A percentile compares a stretch with the other conserved stretches of the same genome.
These are phyloP conservation scores for Anguilla rostrata DNA, from an alignment of 2,113 vertebrate genomes.

Conservation along the genomic window DNA sequence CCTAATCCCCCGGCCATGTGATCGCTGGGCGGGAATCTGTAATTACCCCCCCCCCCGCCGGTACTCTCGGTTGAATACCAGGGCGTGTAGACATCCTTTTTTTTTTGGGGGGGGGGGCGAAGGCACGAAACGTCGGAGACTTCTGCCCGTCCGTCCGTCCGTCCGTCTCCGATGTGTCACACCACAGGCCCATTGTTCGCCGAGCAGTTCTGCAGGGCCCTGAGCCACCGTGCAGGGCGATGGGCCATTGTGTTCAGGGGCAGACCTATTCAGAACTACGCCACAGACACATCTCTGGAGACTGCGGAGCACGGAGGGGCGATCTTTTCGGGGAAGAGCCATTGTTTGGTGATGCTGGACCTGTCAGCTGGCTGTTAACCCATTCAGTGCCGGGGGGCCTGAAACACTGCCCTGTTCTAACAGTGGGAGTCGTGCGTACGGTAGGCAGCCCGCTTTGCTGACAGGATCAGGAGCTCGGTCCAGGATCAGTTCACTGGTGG, in stretches of 20 bases:
- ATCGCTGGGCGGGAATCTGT: not conserved
- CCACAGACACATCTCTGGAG: slow-evolving; percentile 53
- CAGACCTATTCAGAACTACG: slow-evolving; percentile 60
- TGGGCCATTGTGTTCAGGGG: slow-evolving; percentile 61
- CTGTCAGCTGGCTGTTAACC: slow-evolving; percentile 32
- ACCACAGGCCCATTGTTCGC: slow-evolving; percentile 58
- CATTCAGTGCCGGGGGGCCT: slow-evolving; percentile 16
- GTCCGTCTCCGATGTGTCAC: slow-evolving; percentile 50
- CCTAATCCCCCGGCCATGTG: not conserved
- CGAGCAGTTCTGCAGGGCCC: slow-evolving; percentile 58
- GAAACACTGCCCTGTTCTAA: not conserved
- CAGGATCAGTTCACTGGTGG: no score
- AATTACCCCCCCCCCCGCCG: not conserved
- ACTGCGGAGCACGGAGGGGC: slow-evolving; percentile 43
- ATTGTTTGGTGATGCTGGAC: slow-evolving; percentile 51
- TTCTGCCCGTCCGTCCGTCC: slow-evolving; percentile 22
- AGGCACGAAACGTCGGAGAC: slow-evolving; percentile 50
- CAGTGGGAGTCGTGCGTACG: no score
- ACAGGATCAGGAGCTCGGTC: not conserved
- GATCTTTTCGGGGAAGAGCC: slow-evolving; percentile 39
- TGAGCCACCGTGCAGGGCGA: slow-evolving; percentile 64
- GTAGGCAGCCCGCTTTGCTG: not conserved
- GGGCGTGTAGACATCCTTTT: slow-evolving; percentile 32
- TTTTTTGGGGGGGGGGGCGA: not conserved
- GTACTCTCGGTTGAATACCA: slow-evolving; percentile 29